Evolutionary conservation across 1,140 invertebrate genomes (phyloP).

Genomic region (Stegodyphus dumicola): DNA sequence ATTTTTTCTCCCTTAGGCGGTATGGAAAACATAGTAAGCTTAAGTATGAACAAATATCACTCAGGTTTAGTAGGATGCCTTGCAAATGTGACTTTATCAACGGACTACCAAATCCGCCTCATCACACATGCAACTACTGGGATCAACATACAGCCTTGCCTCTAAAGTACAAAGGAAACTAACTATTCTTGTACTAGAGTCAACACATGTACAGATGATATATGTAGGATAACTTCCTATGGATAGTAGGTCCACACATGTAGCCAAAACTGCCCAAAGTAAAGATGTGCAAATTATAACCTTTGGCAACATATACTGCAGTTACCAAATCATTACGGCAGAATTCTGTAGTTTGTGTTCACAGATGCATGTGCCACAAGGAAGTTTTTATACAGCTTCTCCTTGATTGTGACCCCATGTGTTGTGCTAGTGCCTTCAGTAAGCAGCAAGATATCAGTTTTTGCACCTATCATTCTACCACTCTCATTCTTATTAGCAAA

Average conservation of each 20-base stretch:
- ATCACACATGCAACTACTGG: conserved; percentile 73
- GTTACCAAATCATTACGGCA: conserved; percentile 47
- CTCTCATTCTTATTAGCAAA: conserved; percentile 49
- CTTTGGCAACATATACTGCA: conserved; percentile 34
- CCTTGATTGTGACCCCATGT: conserved; percentile 62
- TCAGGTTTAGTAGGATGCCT: conserved; percentile 83
- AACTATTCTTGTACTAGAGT: conserved; percentile 50
- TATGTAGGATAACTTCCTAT: conserved; percentile 57
- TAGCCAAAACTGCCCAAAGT: conserved; percentile 56
- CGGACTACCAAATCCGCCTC: conserved; percentile 78
- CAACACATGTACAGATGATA: conserved; percentile 50
- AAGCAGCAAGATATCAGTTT: conserved; percentile 61
- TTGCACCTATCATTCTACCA: conserved; percentile 58
- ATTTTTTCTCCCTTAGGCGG: conserved; percentile 73
- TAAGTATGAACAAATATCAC: conserved; percentile 76
- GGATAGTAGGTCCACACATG: conserved; percentile 59
- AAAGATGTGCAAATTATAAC: background rate
- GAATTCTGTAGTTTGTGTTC: conserved; percentile 61
- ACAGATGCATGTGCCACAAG: conserved; percentile 59
- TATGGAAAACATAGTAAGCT: conserved; percentile 77
- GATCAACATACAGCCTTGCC: conserved; percentile 70
- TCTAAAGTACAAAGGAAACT: conserved; percentile 60
- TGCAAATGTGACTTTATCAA: conserved; percentile 80
- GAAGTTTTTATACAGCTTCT: conserved; percentile 61
- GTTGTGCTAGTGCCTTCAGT: conserved; percentile 62